A percentile compares a stretch with the other conserved stretches of the same genome.
Conservation (phyloP, 2,888 invertebrate genomes). For the Scaptomyza cyrtandrae region DNA sequence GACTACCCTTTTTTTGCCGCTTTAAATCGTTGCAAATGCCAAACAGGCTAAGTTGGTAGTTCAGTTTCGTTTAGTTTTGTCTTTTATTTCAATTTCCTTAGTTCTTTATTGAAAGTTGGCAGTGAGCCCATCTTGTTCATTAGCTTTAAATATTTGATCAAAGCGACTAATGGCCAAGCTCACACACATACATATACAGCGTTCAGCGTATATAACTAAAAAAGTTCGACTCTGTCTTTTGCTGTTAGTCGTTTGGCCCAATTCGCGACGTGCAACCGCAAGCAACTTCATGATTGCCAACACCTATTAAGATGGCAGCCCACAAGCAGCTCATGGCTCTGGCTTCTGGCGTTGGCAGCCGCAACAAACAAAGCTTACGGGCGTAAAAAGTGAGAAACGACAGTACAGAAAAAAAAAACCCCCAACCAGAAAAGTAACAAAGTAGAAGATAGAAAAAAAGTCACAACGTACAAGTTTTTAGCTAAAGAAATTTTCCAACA, state of each 20-base stretch:
- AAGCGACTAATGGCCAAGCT: constrained; percentile 68
- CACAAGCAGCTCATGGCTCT: constrained; percentile 26
- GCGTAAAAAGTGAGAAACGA: constrained; percentile 41
- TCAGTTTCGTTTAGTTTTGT: constrained; percentile 15
- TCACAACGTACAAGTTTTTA: constrained; percentile 71
- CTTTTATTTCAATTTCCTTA: constrained; percentile 25
- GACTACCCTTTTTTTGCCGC: constrained; percentile 21
- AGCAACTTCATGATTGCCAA: constrained; percentile 69
- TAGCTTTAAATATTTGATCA: constrained; percentile 78
- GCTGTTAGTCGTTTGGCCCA: constrained; percentile 24
- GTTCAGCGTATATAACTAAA: constrained; percentile 8
- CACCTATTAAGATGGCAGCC: constrained; percentile 66
- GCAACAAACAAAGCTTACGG: constrained; percentile 8
- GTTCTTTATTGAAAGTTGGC: constrained; percentile 50
- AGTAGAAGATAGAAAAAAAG: constrained; percentile 39
- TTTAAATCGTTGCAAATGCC: constrained; percentile 60
- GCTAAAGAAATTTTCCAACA: constrained; percentile 73
- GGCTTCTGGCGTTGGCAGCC: constrained; percentile 26
- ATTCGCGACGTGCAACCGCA: constrained; percentile 51
- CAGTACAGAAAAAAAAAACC: constrained; percentile 29
- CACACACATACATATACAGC: constrained; percentile 19
- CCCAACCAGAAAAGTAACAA: constrained; percentile 21
- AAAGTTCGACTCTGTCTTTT: constrained; percentile 26
- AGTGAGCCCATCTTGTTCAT: constrained; percentile 62
- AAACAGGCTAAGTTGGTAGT: constrained; percentile 49